Evolutionary conservation across 2,113 vertebrate genomes (phyloP), one percentile per base, ranked within the genome.

Genomic region (Charina bottae): DNA sequence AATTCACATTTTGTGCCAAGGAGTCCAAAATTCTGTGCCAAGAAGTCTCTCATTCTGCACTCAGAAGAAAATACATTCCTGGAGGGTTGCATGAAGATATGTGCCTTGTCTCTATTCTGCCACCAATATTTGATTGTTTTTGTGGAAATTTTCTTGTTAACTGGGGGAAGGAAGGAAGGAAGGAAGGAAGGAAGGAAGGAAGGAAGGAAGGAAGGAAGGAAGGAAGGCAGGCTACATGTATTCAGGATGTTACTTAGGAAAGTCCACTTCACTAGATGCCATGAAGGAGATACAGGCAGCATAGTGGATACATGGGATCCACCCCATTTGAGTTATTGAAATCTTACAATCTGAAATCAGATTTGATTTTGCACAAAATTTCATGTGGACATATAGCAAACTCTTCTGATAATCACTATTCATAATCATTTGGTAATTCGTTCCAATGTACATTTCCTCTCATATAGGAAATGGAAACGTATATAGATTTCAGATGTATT

Each of bases 11-110:
- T 17, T 12, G 42, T 78, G 62, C 37, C 85, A 87, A 78, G 62
- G 24, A 91, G 72, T 87, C 60, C 33, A 68, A 58, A 42, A 78
- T 78, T 56, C 28, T 21, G 46, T 59, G 91, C 91, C 6, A 92
- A 88, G 42, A 62, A 13, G 23, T 42, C 46, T 92, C 56, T 1
- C 6, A 19, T 92, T 89, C 56, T 84, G 87, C n/a, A 19, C 46
- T 89, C 62, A 83, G 5, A 89, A 21, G 4, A 42, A 33, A 60
- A 86, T 55, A 86, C n/a, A 10, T 86, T 91, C 19, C 12, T 37
- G 49, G 13, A 55, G 84, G 42, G 17, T n/a, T 33, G 19, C 42
- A n/a, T 11, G 62, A 85, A 53, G 17, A n/a, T 49, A 21, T 24
- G 6, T 15, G 24, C 68, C 62, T 91, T n/a, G 6, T 72, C 26